A percentile compares a stretch with the other conserved stretches of the same genome.
Conservation (phyloP, 2,888 invertebrate species). For the Clunio marinus region DNA sequence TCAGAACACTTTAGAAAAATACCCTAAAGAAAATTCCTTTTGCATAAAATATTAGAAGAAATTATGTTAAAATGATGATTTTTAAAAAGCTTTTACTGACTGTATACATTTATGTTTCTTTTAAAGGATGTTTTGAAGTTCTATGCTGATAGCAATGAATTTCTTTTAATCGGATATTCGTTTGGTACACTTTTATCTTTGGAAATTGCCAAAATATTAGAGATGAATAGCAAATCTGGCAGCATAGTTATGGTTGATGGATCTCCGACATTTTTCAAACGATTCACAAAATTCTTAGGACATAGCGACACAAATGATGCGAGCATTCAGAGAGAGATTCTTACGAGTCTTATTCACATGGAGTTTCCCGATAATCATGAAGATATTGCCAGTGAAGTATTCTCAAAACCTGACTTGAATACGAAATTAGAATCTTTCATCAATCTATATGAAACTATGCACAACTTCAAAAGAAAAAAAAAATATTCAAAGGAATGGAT, state of each 20-base stretch:
- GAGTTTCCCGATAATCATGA: background rate
- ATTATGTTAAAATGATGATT: no score
- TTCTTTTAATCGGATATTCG: conserved; percentile 14
- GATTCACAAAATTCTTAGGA: background rate
- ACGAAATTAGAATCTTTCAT: background rate
- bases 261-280: conserved; percentile 62
- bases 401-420: background rate
- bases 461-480: background rate
- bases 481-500: background rate
- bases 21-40: no score
- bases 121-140: conserved; percentile 54
- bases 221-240: conserved; percentile 61
- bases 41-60: no score
- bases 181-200: background rate
- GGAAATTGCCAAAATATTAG: conserved; percentile 51
- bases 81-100: no score
- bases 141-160: background rate
- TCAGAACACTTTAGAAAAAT: no score
- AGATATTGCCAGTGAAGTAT: background rate
- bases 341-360: background rate
- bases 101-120: conserved; percentile 53
- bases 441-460: background rate
- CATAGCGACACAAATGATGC: background rate
- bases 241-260: conserved; percentile 75
- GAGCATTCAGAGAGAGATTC: background rate